Evolutionary conservation across 2,113 vertebrate species (phyloP).

Genomic region (Anolis sagrei): DNA sequence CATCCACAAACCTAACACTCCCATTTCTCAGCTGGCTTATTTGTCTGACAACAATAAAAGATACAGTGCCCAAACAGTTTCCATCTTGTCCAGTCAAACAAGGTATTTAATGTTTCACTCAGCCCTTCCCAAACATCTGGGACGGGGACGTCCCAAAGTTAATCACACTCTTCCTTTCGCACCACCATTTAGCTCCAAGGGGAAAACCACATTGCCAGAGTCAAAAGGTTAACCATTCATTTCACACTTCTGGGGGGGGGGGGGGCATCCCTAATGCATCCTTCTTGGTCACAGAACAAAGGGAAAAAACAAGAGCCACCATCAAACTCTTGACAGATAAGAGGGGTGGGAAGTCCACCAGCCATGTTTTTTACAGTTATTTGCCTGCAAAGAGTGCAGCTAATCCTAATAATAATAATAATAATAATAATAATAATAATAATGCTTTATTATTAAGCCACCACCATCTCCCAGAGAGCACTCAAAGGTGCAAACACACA

Average conservation of each 20-base stretch:
- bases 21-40: constrained; percentile 50
- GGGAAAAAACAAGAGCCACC: constrained; percentile 43
- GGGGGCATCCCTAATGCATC: constrained; percentile 48
- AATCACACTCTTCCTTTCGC: constrained; percentile 62
- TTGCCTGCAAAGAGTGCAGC: not conserved
- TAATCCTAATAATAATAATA: no score
- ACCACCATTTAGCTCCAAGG: constrained; percentile 64
- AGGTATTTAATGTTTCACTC: constrained; percentile 75
- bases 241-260: constrained; percentile 61
- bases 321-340: constrained; percentile 42
- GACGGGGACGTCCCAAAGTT: constrained; percentile 58
- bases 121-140: constrained; percentile 67
- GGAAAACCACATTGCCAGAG: constrained; percentile 51
- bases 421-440: no score
- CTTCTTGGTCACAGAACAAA: constrained; percentile 47
- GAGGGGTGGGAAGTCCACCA: not conserved
- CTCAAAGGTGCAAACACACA: no score
- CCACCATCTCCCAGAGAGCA: no score
- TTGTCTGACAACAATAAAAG: constrained; percentile 60
- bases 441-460: no score
- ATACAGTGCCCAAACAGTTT: constrained; percentile 40
- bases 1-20: constrained; percentile 66
- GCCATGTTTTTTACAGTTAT: not conserved
- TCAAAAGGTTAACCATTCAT: constrained; percentile 75
- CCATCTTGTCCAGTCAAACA: constrained; percentile 61